phyloP scores from a whole-genome alignment of 37 sponge, comb jelly and placozoan species.

The Theonella swinhoei region DNA sequence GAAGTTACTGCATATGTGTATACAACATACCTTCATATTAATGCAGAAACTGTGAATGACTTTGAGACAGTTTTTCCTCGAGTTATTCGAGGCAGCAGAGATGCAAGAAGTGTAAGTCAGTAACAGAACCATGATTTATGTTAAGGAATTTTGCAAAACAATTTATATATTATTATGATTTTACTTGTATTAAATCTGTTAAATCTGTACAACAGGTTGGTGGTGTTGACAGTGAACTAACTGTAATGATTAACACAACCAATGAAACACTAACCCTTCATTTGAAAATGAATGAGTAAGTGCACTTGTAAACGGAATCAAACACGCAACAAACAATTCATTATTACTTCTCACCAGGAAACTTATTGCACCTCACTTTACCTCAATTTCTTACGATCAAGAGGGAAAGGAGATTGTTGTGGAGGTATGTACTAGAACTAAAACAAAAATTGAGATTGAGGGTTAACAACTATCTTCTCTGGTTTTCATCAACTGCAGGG shows the following conservation, averaged over 20 bases:
- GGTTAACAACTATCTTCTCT: background rate
- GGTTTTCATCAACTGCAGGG: slow-evolving; percentile 23
- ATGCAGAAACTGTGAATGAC: background rate
- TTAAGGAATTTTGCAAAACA: no score
- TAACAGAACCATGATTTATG: no score
- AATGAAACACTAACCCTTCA: background rate
- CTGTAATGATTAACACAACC: background rate
- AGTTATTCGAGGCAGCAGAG: background rate
- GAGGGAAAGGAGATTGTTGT: slow-evolving; percentile 3
- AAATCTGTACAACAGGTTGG: no score
- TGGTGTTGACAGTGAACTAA: background rate
- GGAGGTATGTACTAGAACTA: background rate
- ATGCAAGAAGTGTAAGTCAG: background rate
- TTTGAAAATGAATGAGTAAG: background rate
- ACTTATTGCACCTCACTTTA: slow-evolving; percentile 33
- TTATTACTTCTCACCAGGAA: no score
- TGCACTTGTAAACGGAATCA: no score
- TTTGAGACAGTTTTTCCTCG: background rate
- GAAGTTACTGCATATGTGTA: background rate
- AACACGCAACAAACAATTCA: no score
- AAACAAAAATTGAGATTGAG: background rate
- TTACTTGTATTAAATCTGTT: no score
- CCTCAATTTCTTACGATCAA: slow-evolving; percentile 15
- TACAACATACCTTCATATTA: no score
- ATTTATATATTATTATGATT: no score